Percentiles rank a stretch among this genome's conserved stretches.
phyloP scores from a whole-genome alignment of 2,888 invertebrate genomes.

The Caenorhabditis angaria region DNA sequence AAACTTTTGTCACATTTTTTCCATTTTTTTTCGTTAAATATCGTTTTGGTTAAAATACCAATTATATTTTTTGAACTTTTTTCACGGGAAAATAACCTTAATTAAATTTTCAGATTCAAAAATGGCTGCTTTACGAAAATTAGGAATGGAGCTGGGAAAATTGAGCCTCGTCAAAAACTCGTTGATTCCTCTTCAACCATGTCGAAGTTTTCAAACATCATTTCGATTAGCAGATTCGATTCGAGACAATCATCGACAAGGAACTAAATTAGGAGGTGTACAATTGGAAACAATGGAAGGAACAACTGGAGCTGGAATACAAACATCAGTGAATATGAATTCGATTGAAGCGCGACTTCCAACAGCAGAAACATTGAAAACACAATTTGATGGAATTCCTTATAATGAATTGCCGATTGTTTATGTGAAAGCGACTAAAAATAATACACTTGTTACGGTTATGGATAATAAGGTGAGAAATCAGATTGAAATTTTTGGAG shows the following conservation, averaged over 20 bases:
- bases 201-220: neutral
- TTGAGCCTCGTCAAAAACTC: no score
- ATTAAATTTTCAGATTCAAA: neutral
- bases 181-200: neutral
- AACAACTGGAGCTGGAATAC: slow-evolving; percentile 55
- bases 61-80: neutral
- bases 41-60: no score
- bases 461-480: slow-evolving; percentile 79
- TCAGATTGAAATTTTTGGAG: no score
- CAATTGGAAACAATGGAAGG: slow-evolving; percentile 54
- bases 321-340: slow-evolving; percentile 56
- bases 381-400: slow-evolving; percentile 62
- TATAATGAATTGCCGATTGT: slow-evolving; percentile 81
- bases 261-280: slow-evolving; percentile 42
- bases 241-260: slow-evolving; percentile 60
- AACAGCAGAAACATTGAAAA: slow-evolving; percentile 62
- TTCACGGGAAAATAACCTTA: neutral
- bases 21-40: no score
- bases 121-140: neutral
- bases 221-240: slow-evolving; percentile 40
- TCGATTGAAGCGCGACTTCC: slow-evolving; percentile 63
- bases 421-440: slow-evolving; percentile 83
- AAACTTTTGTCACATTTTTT: neutral
- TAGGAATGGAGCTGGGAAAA: neutral
- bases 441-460: slow-evolving; percentile 86